Evolutionary conservation across 2,113 vertebrate genomes (phyloP).

Genomic region (Asarcornis scutulata): DNA sequence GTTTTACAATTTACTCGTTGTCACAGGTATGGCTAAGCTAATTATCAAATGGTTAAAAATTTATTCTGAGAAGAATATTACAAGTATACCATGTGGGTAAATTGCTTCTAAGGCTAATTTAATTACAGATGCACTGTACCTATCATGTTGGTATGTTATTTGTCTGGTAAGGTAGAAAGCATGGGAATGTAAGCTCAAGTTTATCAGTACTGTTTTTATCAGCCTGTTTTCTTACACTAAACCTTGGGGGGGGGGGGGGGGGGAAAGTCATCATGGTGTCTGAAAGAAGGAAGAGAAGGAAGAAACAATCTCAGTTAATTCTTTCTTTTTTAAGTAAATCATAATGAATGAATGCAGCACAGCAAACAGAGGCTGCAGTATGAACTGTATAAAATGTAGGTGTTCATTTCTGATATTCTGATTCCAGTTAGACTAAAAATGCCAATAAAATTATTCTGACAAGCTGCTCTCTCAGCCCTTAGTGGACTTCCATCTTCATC

Average conservation of each 20-base stretch:
- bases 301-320: neutral
- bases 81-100: neutral
- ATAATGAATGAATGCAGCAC: neutral
- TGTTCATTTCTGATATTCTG: constrained; percentile 43
- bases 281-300: neutral
- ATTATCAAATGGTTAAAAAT: constrained; percentile 73
- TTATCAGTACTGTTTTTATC: neutral
- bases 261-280: neutral
- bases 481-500: constrained; percentile 62
- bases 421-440: constrained; percentile 57
- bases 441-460: constrained; percentile 52
- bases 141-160: neutral
- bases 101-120: constrained; percentile 22
- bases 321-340: neutral
- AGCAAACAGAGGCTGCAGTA: neutral
- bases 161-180: constrained; percentile 24
- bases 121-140: constrained; percentile 11
- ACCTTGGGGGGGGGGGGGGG: too few relatives aligned
- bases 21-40: constrained; percentile 68
- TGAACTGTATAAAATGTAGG: neutral
- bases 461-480: constrained; percentile 43
- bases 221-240: neutral
- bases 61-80: constrained; percentile 44
- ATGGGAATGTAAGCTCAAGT: neutral
- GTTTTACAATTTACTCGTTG: constrained; percentile 71